Evolutionary conservation across 1,140 invertebrate species (phyloP), one percentile per base, ranked within the genome.

Genomic region (Microplitis demolitor): DNA sequence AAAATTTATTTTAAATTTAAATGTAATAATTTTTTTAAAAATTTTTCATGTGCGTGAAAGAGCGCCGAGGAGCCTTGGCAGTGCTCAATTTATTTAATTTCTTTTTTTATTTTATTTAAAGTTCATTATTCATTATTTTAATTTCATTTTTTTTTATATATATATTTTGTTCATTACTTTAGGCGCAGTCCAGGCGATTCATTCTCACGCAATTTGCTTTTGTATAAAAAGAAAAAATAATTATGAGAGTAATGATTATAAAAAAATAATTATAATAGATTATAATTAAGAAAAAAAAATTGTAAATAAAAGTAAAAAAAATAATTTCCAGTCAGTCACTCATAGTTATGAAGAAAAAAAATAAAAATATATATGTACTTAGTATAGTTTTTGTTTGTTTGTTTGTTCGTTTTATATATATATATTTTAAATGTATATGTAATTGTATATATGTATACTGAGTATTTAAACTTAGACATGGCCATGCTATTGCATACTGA

Each of bases 401-500:
- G 6, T 45, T 45, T 45, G 39, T 45, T 45, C 39, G 39, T 45
- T 45, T 45, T 45, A 45, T 45, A 45, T 45, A 45, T 45, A 45
- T 45, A 14, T 60, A 31, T 60, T 24, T 45, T 45, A 45, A 9
- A 45, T 45, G 39, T 45, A 45, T 45, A 45, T 45, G 39, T 45
- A 45, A 45, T 45, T 45, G 39, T 45, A 45, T 45, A 45, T 50
- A 16, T 31, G 33, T 53, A 54, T 33, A 34, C 64, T 61, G 34
- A 50, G 35, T 60, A 45, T 56, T 72, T 14, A 16, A 66, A 24
- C 24, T 51, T 56, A 66, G 37, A 31, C 37, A 33, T 67, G 53
- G 58, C 61, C 54, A 72, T 66, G 56, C 54, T 62, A 66, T 72
- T 72, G 63, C 64, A 72, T 67, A 72, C 56, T 72, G 54, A 60